Conservation (phyloP, 2,888 invertebrate species). For the Polyommatus icarus region DNA sequence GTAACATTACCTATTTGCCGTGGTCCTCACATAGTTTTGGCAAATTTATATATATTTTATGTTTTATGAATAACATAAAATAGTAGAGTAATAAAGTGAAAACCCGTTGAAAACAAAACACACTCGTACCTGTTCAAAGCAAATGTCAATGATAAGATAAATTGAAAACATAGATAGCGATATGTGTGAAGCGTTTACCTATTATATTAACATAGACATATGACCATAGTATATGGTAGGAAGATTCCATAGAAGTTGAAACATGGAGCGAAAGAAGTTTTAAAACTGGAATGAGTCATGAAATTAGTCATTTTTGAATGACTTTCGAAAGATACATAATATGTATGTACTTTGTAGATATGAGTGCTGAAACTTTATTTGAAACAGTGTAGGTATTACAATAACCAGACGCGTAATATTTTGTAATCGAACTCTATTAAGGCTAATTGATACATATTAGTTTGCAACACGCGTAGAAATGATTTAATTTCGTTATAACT, state of each 20-base stretch:
- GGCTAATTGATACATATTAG: constrained; percentile 47
- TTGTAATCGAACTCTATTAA: constrained; percentile 46
- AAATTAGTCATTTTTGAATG: neutral
- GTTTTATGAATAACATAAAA: neutral
- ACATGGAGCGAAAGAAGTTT: constrained; percentile 22
- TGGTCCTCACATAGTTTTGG: no score
- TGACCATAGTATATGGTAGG: constrained; percentile 5
- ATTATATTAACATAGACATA: neutral
- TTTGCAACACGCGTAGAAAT: constrained; percentile 37
- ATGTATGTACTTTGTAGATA: neutral
- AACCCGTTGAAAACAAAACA: constrained; percentile 24
- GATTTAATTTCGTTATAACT: constrained; percentile 8
- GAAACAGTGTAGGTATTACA: neutral
- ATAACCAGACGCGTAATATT: constrained; percentile 14
- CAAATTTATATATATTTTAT: no score
- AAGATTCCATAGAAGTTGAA: constrained; percentile 11
- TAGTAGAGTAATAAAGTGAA: neutral
- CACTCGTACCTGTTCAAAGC: constrained; percentile 36
- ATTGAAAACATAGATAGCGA: constrained; percentile 40
- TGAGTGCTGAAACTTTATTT: neutral
- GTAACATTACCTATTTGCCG: no score
- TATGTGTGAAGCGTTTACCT: constrained; percentile 35
- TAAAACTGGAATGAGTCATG: neutral
- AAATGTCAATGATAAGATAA: constrained; percentile 45
- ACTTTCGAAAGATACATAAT: neutral